phyloP scores from a whole-genome alignment of 2,797 vertebrate species.

The Falco biarmicus region DNA sequence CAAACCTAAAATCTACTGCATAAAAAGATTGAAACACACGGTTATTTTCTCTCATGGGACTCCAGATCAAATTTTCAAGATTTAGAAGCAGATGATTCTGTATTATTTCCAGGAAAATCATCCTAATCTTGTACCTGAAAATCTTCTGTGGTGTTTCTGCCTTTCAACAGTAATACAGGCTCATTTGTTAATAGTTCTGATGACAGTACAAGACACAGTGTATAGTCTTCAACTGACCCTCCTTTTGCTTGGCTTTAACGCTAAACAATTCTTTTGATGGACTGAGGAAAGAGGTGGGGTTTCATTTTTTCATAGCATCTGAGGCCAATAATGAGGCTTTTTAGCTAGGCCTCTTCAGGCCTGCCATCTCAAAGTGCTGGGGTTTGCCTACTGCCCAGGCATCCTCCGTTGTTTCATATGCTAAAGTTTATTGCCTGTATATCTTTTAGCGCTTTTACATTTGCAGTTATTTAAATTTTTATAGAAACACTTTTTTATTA shows the following conservation, averaged over 20 bases:
- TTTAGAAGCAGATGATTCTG: background rate
- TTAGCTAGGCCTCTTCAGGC: background rate
- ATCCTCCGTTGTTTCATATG: background rate
- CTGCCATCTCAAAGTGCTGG: background rate
- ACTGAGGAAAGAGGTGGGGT: background rate
- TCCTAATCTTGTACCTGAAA: background rate
- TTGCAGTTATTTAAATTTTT: background rate
- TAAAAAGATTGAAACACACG: background rate
- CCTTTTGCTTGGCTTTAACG: background rate
- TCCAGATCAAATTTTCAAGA: background rate
- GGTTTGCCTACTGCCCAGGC: background rate
- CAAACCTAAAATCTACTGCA: background rate
- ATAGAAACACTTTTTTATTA: background rate
- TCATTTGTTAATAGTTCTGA: background rate
- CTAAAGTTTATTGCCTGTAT: background rate
- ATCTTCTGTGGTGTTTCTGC: background rate
- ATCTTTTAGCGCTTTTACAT: background rate
- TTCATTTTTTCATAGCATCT: background rate
- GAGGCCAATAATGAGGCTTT: background rate
- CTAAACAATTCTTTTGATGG: background rate
- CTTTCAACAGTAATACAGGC: background rate
- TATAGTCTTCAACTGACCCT: background rate
- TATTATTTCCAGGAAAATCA: background rate
- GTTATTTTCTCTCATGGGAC: background rate
- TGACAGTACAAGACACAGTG: background rate